Base-by-base conservation (phyloP, 2,888 invertebrate genomes). In the Erpobdella octoculata region DNA sequence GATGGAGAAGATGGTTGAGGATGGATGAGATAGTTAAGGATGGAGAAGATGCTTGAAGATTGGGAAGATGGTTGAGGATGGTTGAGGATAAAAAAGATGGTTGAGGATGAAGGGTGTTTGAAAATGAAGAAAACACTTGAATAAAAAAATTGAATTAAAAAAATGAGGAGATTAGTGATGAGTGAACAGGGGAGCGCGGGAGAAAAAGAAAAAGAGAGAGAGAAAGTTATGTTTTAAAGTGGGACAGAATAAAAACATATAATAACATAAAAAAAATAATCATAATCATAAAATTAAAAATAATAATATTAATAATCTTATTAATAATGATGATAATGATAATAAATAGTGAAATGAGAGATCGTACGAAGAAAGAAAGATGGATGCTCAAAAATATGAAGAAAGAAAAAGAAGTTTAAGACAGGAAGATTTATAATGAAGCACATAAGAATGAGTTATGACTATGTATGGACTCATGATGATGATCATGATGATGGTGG, bases 401-500 rank as follows among this genome's bases (percentile, higher is more conserved):
- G n/a, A 53, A 53, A 25, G 21, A 28, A 53, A 53, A 21, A 53
- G 53, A 8, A 21, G 53, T 53, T 53, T 53, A 53, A 5, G 53
- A n/a, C 53, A 8, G 21, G 21, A n/a, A 53, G 8, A 28, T 5
- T n/a, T 21, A 53, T n/a, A 2, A 53, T 53, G 53, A 53, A 25
- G 53, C 21, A 25, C 9, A 53, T 1, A 2, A 53, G 21, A 15
- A 53, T 53, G 53, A 53, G n/a, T 53, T 21, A 53, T 12, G 53
- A n/a, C 8, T 6, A 9, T 12, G 53, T 25, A 5, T 21, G 28
- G 4, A 28, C 21, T 6, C 21, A 53, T 12, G 53, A 3, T 53
- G 53, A 53, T n/a, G 53, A 53, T n/a, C 21, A 53, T n/a, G 53
- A 53, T n/a, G 53, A 53, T 53, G 53, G 28, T 53, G 53, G 28